Evolutionary conservation across 1,140 invertebrate genomes (phyloP).

Genomic region (Brachionus sp.): DNA sequence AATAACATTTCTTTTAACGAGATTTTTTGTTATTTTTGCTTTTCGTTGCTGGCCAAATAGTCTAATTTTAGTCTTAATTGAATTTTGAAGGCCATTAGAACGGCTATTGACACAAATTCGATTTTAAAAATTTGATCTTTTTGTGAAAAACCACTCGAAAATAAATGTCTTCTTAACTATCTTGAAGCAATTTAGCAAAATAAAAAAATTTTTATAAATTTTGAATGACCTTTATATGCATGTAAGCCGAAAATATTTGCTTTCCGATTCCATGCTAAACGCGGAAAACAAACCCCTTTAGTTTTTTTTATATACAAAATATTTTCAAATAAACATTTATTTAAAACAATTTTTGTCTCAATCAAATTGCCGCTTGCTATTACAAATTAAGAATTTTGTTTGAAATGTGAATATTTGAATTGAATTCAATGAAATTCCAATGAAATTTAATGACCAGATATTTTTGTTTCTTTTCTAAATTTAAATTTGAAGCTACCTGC

Average conservation of each 20-base stretch:
- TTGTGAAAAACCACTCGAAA: conserved; percentile 19
- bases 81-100: conserved; percentile 40
- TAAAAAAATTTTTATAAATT: not conserved
- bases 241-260: not conserved
- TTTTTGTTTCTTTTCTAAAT: not conserved
- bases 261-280: not conserved
- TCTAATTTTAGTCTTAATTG: conserved; percentile 12
- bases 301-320: not conserved
- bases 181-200: not conserved
- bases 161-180: conserved; percentile 17
- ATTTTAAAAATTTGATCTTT: conserved; percentile 27
- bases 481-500: conserved; percentile 10
- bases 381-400: conserved; percentile 19
- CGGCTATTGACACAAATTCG: conserved; percentile 30
- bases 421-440: not conserved
- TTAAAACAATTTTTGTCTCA: not conserved
- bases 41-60: conserved; percentile 11
- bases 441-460: conserved; percentile 23
- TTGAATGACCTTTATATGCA: not conserved
- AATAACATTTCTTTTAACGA: conserved; percentile 23
- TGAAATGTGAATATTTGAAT: conserved; percentile 23
- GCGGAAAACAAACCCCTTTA: not conserved
- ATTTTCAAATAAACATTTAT: conserved; percentile 2
- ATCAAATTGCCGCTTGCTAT: not conserved
- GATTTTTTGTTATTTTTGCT: conserved; percentile 15